Base-by-base conservation (phyloP, 1,140 invertebrate genomes). In the Tetraneura akinire region DNA sequence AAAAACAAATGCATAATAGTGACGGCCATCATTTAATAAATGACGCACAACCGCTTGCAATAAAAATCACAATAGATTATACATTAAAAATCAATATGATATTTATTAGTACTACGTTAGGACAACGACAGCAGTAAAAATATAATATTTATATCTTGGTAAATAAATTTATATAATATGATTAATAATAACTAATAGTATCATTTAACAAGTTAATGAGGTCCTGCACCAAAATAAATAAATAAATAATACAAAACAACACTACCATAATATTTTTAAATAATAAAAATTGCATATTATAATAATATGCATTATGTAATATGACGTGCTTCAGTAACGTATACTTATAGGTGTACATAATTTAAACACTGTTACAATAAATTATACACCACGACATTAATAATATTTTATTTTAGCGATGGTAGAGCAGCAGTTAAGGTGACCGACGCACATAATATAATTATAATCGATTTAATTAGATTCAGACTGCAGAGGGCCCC, bases 401-500 rank as follows among this genome's bases (percentile, higher is more conserved):
- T 1, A 47, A 8, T 8, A 37, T 37, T 37, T 37, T 37, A 37
- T 37, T 37, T 37, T 37, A 37, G 32, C 8, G 32, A 37, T 37
- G 8, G 32, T 37, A 37, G 3, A 37, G 32, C 32, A 37, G 32
- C 6, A n/a, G 18, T n/a, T 53, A 53, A 53, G 32, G 32, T 66
- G 62, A 42, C 32, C 18, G 32, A n/a, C 32, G 32, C 29, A 32
- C 62, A 21, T 37, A 55, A 26, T 23, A 16, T 42, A 32, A 66
- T 66, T 14, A 42, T 45, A 66, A 42, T 66, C 18, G 37, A 66
- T 37, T 42, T 42, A 42, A 66, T 66, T 42, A 66, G 62, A 66
- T 21, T 18, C 18, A 21, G 62, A 42, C 16, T 21, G 32, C 18
- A 21, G 62, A 42, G 29, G 51, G 32, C 32, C 32, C 32, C 32